A percentile compares a stretch with the other conserved stretches of the same genome.
Evolutionary conservation across 2,113 vertebrate genomes (phyloP).

Genomic region (Neogobius melanostomus): DNA sequence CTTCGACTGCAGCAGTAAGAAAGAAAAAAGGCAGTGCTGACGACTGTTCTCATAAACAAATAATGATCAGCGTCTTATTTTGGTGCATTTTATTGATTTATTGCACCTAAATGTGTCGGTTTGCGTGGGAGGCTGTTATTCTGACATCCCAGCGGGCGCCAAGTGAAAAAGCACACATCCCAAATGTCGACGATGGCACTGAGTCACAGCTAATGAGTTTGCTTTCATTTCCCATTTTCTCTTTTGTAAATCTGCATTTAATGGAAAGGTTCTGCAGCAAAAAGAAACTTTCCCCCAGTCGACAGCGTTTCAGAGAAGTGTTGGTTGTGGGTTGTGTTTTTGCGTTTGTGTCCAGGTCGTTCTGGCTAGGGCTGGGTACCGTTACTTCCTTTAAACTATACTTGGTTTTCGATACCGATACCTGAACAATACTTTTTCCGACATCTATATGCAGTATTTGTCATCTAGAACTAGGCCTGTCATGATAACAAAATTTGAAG

Average conservation of each 20-base stretch:
- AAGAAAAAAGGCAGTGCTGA: background rate
- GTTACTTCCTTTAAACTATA: too few relatives aligned
- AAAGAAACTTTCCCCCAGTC: background rate
- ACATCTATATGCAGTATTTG: too few relatives aligned
- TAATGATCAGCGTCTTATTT: background rate
- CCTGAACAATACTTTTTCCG: too few relatives aligned
- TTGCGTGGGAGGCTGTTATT: conserved; percentile 6
- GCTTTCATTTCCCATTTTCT: conserved; percentile 3
- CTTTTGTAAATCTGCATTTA: background rate
- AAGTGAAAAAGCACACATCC: conserved; percentile 6
- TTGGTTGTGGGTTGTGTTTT: too few relatives aligned
- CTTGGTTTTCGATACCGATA: too few relatives aligned
- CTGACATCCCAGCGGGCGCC: background rate
- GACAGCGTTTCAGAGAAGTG: background rate
- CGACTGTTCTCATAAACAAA: background rate
- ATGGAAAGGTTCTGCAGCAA: background rate
- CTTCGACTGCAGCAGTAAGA: background rate
- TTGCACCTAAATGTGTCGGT: background rate
- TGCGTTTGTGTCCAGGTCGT: too few relatives aligned
- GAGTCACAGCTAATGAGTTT: conserved; percentile 22
- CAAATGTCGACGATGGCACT: conserved; percentile 25
- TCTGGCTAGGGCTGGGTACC: too few relatives aligned
- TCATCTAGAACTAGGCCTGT: too few relatives aligned
- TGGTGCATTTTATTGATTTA: background rate
- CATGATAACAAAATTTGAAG: too few relatives aligned